Evolutionary conservation across 2,888 invertebrate genomes (phyloP).

Genomic region (Ochropleura leucogaster): DNA sequence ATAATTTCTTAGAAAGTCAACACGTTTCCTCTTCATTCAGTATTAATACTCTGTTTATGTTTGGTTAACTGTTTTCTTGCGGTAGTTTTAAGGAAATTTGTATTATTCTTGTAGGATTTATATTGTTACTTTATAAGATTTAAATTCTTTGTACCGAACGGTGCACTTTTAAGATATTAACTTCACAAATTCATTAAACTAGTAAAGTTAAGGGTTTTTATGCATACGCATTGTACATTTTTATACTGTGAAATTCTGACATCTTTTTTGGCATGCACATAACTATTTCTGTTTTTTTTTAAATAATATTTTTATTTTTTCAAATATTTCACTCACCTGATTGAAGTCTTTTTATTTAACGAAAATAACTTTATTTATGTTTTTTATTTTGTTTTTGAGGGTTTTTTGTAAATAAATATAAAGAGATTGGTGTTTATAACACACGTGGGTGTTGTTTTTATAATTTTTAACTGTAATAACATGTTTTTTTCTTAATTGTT

Average conservation of each 20-base stretch:
- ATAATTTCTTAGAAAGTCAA: conserved; percentile 55
- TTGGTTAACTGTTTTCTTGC: conserved; percentile 38
- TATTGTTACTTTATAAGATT: conserved; percentile 12
- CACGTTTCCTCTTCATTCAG: conserved; percentile 24
- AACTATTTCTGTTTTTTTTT: neutral
- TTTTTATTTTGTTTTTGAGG: conserved; percentile 2
- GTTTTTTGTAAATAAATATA: neutral
- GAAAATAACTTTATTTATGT: conserved; percentile 19
- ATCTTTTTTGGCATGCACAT: conserved; percentile 31
- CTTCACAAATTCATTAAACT: conserved; percentile 7
- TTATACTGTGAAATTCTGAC: conserved; percentile 32
- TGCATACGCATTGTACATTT: conserved; percentile 25
- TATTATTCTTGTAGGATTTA: conserved; percentile 28
- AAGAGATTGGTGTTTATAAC: conserved; percentile 38
- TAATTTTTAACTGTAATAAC: conserved; percentile 68
- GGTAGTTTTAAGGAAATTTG: conserved; percentile 36
- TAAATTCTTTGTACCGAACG: neutral
- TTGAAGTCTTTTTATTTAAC: neutral
- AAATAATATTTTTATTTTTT: neutral
- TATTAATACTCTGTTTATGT: conserved; percentile 31
- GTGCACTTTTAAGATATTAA: conserved; percentile 3
- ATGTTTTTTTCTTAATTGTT: conserved; percentile 91
- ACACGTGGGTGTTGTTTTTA: conserved; percentile 17
- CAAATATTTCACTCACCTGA: neutral
- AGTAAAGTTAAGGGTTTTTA: conserved; percentile 11